A percentile compares a stretch with the other conserved stretches of the same genome.
Evolutionary conservation across 2,797 vertebrate species (phyloP).

Genomic region (Simalia tracyae): DNA sequence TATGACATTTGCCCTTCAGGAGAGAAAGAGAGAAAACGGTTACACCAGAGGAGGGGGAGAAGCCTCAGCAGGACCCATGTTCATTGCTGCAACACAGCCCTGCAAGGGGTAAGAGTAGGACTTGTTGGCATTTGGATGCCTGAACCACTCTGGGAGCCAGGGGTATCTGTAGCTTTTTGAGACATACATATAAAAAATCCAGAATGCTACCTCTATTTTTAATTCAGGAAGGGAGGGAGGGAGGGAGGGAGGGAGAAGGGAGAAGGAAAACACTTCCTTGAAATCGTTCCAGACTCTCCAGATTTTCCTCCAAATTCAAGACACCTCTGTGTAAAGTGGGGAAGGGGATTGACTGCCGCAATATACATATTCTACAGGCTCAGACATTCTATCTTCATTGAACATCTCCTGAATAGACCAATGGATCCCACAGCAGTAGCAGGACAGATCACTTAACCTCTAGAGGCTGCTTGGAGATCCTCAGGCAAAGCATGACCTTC

Average conservation of each 20-base stretch:
- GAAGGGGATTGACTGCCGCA: background rate
- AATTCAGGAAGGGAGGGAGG: background rate
- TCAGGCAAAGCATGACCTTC: background rate
- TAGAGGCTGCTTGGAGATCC: background rate
- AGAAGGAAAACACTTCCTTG: background rate
- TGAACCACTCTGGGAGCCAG: no score
- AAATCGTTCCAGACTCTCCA: background rate
- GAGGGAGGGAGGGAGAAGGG: background rate
- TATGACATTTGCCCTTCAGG: constrained; percentile 97
- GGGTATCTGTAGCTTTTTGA: background rate
- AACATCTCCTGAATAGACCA: background rate
- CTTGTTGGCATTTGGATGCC: no score
- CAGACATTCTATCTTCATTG: background rate
- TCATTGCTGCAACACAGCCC: background rate
- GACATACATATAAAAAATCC: background rate
- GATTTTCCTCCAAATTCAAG: background rate
- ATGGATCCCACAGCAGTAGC: background rate
- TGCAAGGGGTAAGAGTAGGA: background rate
- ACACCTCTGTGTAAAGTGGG: background rate
- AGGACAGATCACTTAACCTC: background rate
- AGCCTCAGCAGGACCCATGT: accelerated
- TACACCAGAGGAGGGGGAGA: accelerated
- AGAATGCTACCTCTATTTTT: background rate
- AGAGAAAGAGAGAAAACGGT: background rate
- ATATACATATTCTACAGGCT: no score